Percentiles rank a stretch among this genome's conserved stretches.
Evolutionary conservation across 2,888 invertebrate species (phyloP).

Genomic region (Lasioglossum figueresi): DNA sequence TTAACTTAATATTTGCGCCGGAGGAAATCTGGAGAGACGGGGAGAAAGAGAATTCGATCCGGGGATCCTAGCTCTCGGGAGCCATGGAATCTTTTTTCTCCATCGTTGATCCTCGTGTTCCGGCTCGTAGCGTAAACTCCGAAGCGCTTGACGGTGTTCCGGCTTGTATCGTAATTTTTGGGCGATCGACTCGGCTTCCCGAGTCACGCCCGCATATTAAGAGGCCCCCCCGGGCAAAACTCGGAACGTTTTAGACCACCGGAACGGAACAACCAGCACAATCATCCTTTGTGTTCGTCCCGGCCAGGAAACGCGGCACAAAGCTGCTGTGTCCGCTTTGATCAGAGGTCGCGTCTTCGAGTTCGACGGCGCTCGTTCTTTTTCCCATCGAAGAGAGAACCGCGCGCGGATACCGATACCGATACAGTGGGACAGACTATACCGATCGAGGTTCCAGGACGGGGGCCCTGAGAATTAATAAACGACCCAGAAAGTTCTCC

Average conservation of each 20-base stretch:
- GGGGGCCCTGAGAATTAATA: neutral
- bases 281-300: neutral
- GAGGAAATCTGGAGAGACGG: neutral
- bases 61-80: neutral
- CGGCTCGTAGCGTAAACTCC: neutral
- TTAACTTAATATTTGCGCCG: constrained; percentile 11
- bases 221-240: neutral
- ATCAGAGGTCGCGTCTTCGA: neutral
- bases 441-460: neutral
- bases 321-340: constrained; percentile 2
- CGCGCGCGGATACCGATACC: neutral
- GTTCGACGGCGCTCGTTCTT: neutral
- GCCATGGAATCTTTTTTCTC: neutral
- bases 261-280: neutral
- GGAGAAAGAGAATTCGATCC: neutral
- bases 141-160: neutral
- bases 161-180: neutral
- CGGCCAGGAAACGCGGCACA: neutral
- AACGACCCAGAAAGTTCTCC: neutral
- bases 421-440: neutral
- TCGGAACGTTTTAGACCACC: neutral
- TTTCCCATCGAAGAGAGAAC: neutral
- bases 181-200: neutral
- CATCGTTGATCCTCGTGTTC: neutral
- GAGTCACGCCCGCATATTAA: neutral